phyloP scores from a whole-genome alignment of 2,113 vertebrate species.

The Serinus canaria region DNA sequence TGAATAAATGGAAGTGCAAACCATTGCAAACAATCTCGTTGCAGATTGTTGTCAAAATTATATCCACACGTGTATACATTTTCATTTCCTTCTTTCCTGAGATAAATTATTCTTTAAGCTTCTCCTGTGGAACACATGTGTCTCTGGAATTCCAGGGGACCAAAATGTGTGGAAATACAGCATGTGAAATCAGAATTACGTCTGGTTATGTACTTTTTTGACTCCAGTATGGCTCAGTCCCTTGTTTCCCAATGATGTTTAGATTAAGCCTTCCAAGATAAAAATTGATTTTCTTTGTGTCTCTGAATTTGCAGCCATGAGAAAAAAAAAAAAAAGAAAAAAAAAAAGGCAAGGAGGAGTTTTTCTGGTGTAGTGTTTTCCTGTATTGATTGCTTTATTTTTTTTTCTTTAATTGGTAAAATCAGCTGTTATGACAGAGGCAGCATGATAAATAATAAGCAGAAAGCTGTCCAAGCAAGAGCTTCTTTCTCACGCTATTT shows the following conservation, averaged over 20 bases:
- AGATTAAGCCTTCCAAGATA: constrained; percentile 25
- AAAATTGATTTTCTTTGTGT: constrained; percentile 60
- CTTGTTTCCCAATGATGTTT: constrained; percentile 42
- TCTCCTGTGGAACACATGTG: constrained; percentile 27
- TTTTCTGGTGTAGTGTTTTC: constrained; percentile 38
- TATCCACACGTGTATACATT: constrained; percentile 13
- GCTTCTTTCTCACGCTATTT: constrained; percentile 75
- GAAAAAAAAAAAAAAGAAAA: neutral
- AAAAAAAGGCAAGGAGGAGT: neutral
- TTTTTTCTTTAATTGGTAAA: constrained; percentile 14
- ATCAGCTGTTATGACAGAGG: constrained; percentile 62
- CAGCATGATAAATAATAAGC: constrained; percentile 65
- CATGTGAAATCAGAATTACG: constrained; percentile 43
- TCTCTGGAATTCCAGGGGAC: constrained; percentile 36
- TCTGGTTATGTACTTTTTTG: constrained; percentile 41
- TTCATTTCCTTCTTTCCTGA: constrained; percentile 29
- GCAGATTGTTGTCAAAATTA: constrained; percentile 46
- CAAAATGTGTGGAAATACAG: constrained; percentile 27
- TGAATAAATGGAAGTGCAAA: constrained; percentile 26
- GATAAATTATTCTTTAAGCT: constrained; percentile 39
- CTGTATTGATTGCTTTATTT: constrained; percentile 17
- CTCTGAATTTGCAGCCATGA: constrained; percentile 39
- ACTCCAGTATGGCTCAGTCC: constrained; percentile 18
- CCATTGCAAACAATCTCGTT: neutral
- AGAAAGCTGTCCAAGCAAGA: constrained; percentile 44